Evolutionary conservation across 1,140 invertebrate species (phyloP), one percentile per base, ranked within the genome.

Genomic region (Pseudobourletiella spinata): DNA sequence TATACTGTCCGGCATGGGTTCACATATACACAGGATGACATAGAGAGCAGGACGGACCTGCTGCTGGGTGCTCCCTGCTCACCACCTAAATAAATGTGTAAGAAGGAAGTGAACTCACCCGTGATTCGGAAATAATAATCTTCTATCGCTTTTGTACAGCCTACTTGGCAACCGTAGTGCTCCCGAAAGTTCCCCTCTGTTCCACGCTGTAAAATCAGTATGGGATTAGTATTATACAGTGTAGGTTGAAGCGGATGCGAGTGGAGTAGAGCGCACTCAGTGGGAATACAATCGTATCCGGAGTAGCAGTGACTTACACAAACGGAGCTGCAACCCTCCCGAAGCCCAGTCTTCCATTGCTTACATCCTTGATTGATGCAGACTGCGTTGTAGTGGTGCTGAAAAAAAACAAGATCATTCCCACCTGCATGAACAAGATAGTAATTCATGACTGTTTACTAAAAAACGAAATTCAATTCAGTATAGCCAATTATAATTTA

Each of bases 121-220:
- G 50, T 52, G 18, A 55, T 55, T 32, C 18, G 32, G 35, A 6
- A 18, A 22, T 39, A 55, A 22, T 39, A 55, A 6, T 55, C 29
- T 55, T 55, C 68, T 2, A 69, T 48, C 8, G 62, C 52, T 63
- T 61, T 64, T 1, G 57, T 64, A 42, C 68, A 69, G n/a, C 68
- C 68, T 18, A 65, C 29, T 63, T 69, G 64, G 39, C 68, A 69
- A 1, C 61, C 59, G 22, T 63, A 62, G 24, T 61, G 59, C 20
- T 66, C 62, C 15, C 62, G 52, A 50, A 64, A 69, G 32, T 65
- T 61, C 6, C 26, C 28, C 48, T 66, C 61, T 6, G 52, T 64
- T 25, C 59, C 68, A 25, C 59, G 62, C 61, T 66, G 55, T 8
- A 42, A 16, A 20, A 20, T 22, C 11, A n/a, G 25, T 14, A 24